phyloP scores from a whole-genome alignment of 2,113 vertebrate species.

The Physeter macrocephalus region DNA sequence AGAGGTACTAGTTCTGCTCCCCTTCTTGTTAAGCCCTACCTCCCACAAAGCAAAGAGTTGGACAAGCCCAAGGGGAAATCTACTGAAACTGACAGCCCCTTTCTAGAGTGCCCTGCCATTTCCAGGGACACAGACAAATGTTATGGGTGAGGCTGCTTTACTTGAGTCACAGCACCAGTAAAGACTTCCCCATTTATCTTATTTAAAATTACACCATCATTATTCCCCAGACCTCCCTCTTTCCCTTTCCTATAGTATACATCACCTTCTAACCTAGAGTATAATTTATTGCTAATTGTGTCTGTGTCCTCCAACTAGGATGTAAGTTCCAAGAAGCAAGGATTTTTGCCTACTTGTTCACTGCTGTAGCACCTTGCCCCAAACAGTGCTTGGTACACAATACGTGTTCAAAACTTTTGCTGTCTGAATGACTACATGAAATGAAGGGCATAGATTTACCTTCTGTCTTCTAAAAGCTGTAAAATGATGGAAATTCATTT shows the following conservation, averaged over 20 bases:
- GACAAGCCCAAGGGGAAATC: not conserved
- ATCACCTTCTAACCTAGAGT: not conserved
- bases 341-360: not conserved
- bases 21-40: not conserved
- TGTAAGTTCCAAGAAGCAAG: not conserved
- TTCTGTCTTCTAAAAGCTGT: not conserved
- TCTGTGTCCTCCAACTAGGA: not conserved
- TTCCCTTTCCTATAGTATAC: not conserved
- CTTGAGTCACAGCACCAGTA: not conserved
- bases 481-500: conserved; percentile 8
- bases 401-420: not conserved
- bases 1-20: not conserved
- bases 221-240: not conserved
- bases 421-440: not conserved
- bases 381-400: not conserved
- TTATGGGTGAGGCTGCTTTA: not conserved
- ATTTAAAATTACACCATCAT: not conserved
- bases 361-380: not conserved
- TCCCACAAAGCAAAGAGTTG: not conserved
- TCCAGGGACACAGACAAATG: not conserved
- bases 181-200: not conserved
- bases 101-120: not conserved
- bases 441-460: not conserved
- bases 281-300: not conserved
- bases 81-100: too few relatives aligned